Base-by-base conservation (phyloP, 1,140 invertebrate genomes). In the Danaus melanippus region DNA sequence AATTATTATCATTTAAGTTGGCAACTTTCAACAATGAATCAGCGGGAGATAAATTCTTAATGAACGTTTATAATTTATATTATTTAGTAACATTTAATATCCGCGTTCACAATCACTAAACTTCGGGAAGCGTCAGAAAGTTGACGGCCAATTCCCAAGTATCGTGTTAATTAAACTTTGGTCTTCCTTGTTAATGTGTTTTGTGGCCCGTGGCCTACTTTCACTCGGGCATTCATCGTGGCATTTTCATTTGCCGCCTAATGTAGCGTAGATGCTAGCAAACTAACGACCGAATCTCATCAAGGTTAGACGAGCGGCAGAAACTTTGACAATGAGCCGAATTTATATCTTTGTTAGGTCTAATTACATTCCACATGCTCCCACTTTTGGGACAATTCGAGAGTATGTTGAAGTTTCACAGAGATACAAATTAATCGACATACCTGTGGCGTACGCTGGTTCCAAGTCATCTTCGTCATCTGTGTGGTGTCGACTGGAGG, bases 371-470 rank as follows among this genome's bases (percentile, higher is more conserved):
- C 42, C 42, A 42, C 41, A 42, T 50, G 40, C 49, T 50, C 17
- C 42, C 32, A 42, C 41, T 15, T 32, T 32, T 32, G 21, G 21
- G 2, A 32, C 21, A 32, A 32, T 7, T 32, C 21, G 2, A 32
- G 21, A 32, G 21, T 32, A 32, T 32, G 21, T 32, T 32, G 21
- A 32, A 32, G 12, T 50, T 50, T 42, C 39, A 50, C 15, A 50
- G 41, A 50, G 9, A 39, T 48, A 48, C 10, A 39, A 21, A 46
- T 46, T 11, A 41, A 11, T 42, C 12, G 21, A 53, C 58, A 66
- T 76, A 88, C 86, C 86, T 87, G 86, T 88, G 54, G 86, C 86
- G 52, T 88, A 88, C 10, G 84, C 79, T 32, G 87, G 87, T 63
- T 88, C 87, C 12, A 86, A 66, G 64, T 88, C 87, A 54, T 88